Evolutionary conservation across 1,140 invertebrate species (phyloP), one percentile per base, ranked within the genome.

Genomic region (Bombus waltoni): DNA sequence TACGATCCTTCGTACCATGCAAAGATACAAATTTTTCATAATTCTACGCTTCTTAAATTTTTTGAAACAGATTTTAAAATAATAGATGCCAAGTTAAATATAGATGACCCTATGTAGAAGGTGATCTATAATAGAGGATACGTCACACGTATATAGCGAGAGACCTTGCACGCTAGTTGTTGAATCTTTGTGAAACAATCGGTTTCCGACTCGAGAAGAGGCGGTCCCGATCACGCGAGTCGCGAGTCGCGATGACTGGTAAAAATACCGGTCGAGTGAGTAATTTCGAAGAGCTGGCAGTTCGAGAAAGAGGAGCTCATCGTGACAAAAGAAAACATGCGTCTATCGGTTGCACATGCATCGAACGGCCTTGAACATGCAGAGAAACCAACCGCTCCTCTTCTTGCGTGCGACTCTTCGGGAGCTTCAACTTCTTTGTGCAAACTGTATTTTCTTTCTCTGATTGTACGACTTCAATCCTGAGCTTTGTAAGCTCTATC

Each of bases 241-340:
- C 40, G 47, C 47, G 72, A 66, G 66, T 57, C 81, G 57, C 53
- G 42, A 81, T 82, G 84, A 88, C 79, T 88, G 78, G 84, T 88
- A 81, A 88, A 90, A 89, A 83, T 83, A 79, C 85, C 88, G 81
- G 84, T 81, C 66, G 62, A 53, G 81, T 79, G 87, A 92, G 83
- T 89, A 90, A 90, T 90, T 82, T 74, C 35, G 66, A 83, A 79
- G 78, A 83, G 62, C 38, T n/a, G 53, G 18, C 25, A 53, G 42
- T 47, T 22, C 81, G 79, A 86, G 74, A 88, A 85, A 88, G 83
- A 71, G 84, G 88, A 87, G 76, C 88, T 78, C 0, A 68, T 65
- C 42, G 80, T 77, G 72, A 86, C 72, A 86, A 76, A 72, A 86
- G 72, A 75, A 77, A 83, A 86, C 74, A 74, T 32, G 74, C 72